Evolutionary conservation across 2,888 invertebrate species (phyloP).

Genomic region (Drosophila nr. medialis): DNA sequence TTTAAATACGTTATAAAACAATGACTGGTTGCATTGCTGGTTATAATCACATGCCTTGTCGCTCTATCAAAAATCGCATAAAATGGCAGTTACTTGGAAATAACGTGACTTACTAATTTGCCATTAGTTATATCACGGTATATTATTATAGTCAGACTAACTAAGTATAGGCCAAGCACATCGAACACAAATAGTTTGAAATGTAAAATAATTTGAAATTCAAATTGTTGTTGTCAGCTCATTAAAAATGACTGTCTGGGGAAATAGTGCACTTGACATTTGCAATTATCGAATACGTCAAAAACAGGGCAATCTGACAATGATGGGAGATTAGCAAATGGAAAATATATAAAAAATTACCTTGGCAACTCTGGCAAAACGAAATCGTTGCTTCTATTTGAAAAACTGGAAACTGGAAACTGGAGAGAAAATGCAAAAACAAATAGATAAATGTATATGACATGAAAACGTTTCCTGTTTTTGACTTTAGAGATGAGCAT

Average conservation of each 20-base stretch:
- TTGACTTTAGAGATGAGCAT: slow-evolving; percentile 37
- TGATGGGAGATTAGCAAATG: slow-evolving; percentile 32
- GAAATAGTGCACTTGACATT: slow-evolving; percentile 45
- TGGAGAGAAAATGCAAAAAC: slow-evolving; percentile 7
- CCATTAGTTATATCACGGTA: background rate
- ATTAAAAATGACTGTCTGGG: slow-evolving; percentile 46
- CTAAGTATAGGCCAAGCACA: slow-evolving; percentile 1
- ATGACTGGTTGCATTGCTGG: background rate
- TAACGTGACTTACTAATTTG: background rate
- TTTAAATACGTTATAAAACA: too few relatives aligned
- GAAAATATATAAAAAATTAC: background rate
- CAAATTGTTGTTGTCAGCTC: slow-evolving; percentile 41
- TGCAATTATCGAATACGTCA: slow-evolving; percentile 30
- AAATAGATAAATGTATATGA: slow-evolving; percentile 41
- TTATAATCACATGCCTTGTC: background rate
- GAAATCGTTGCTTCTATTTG: slow-evolving; percentile 6
- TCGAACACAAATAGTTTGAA: background rate
- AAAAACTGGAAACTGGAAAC: background rate
- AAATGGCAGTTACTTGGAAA: background rate
- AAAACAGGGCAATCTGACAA: slow-evolving; percentile 24
- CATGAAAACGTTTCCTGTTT: slow-evolving; percentile 43
- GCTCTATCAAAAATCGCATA: background rate
- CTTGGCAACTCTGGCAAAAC: slow-evolving; percentile 23
- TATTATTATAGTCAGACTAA: background rate
- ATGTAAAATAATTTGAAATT: slow-evolving; percentile 25